These are phyloP conservation scores for Caenorhabditis sp. DNA, from an alignment of 2,888 invertebrate species.

Conservation along the genomic window DNA sequence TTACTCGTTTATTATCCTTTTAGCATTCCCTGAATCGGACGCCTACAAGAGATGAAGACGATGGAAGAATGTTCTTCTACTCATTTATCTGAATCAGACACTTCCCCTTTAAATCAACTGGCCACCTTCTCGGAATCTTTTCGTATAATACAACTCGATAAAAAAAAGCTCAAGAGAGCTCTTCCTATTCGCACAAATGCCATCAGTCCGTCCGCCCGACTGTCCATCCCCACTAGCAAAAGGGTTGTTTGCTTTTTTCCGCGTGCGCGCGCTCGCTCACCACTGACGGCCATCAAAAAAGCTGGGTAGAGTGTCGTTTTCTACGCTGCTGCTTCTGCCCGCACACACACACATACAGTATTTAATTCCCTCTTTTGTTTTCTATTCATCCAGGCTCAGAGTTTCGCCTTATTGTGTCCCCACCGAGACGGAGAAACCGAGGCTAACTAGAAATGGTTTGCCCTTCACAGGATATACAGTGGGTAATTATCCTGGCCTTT, in stretches of 20 bases:
- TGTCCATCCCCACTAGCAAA: slow-evolving; percentile 13
- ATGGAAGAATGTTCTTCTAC: no score
- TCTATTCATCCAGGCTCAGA: slow-evolving; percentile 1
- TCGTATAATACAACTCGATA: no score
- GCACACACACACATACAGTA: slow-evolving; percentile 2
- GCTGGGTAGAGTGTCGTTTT: slow-evolving; percentile 31
- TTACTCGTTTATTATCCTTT: no score
- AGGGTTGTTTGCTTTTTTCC: slow-evolving; percentile 41
- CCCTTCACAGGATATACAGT: no score
- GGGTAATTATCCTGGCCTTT: no score
- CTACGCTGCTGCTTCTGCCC: slow-evolving; percentile 32
- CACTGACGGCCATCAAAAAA: slow-evolving; percentile 32
- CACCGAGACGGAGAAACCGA: neutral
- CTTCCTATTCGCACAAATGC: slow-evolving; percentile 9
- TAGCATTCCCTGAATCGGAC: no score
- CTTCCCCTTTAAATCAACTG: no score
- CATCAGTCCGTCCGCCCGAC: slow-evolving; percentile 10
- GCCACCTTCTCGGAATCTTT: no score
- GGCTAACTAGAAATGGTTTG: neutral
- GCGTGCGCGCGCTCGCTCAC: slow-evolving; percentile 31
- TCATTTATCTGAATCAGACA: no score
- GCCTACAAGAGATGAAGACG: no score
- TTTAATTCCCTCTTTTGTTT: slow-evolving; percentile 5
- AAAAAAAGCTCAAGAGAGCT: neutral
- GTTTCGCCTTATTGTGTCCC: neutral